These are phyloP conservation scores for Varanus salvator DNA, from an alignment of 2,113 vertebrate genomes.

Conservation along the genomic window DNA sequence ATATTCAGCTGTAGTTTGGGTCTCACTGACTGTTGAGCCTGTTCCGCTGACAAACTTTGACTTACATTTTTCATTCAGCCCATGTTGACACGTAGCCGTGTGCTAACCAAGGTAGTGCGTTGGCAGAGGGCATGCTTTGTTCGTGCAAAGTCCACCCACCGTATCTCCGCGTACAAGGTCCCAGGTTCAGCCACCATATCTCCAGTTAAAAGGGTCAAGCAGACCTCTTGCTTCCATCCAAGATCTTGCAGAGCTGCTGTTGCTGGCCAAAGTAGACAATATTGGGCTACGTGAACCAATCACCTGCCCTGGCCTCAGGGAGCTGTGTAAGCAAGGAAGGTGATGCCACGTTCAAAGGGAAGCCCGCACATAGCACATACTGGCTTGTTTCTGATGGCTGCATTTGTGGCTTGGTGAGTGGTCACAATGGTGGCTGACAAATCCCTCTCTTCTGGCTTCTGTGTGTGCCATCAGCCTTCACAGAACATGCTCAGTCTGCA, in stretches of 20 bases:
- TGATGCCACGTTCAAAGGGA: neutral
- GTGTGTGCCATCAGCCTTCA: neutral
- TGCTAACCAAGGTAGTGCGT: neutral
- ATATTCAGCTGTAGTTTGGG: neutral
- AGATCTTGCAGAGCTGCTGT: neutral
- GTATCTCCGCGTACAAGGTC: neutral
- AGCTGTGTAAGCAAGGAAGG: neutral
- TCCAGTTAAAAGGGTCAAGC: neutral
- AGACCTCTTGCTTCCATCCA: neutral
- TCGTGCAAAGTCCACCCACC: neutral
- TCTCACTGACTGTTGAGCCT: neutral
- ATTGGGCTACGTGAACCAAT: too few relatives aligned
- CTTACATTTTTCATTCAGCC: neutral
- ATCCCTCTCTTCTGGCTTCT: neutral
- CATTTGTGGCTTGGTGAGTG: neutral
- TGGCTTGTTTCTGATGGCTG: neutral
- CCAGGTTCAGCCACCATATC: neutral
- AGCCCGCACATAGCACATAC: neutral
- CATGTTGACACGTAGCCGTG: neutral
- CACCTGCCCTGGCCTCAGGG: too few relatives aligned
- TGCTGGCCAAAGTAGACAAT: neutral
- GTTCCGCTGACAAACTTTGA: neutral
- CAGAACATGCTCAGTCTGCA: neutral
- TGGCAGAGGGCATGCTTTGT: neutral
- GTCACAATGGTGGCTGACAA: neutral